Evolutionary conservation across 2,113 vertebrate species (phyloP), one percentile per base, ranked within the genome.

Genomic region (Coreoperca whiteheadi): DNA sequence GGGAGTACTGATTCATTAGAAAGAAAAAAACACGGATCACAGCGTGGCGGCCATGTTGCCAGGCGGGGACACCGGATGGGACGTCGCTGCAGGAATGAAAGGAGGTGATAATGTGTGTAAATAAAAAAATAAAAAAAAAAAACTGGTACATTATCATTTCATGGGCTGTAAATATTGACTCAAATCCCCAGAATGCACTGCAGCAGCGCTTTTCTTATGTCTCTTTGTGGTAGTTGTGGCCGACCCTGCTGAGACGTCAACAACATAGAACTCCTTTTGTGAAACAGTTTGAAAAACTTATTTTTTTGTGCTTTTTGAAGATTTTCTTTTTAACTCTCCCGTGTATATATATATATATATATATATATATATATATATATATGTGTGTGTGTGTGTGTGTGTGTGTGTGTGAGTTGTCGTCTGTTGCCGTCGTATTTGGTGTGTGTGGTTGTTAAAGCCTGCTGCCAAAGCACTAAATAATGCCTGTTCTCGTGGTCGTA

Each of bases 1-100:
- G 98, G 98, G 98, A 99, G 83, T 99, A 99, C 23, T 94, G 86
- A 94, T 21, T 1, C 2, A 16, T 1, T 15, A 9, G n/a, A n/a
- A n/a, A n/a, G n/a, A n/a, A n/a, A 25, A 43, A 25, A 48, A 32
- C 60, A 60, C 6, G 2, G n/a, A 16, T 32, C 25, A 25, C 25
- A 20, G 34, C 2, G 12, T 10, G 65, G 9, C 4, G 4, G 51
- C 20, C 53, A 0, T n/a, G 75, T 34, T 54, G 18, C 54, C 1
- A 0, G n/a, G 9, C 23, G 46, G 30, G 16, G 18, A 54, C 11
- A 8, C 32, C 6, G 8, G 71, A 23, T 14, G 25, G 34, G 77
- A 67, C 25, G 16, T 57, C 23, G 23, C 74, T 78, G 73, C 72
- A 77, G 51, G 56, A 89, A 57, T 0, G 28, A 77, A 39, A 60